Conservation (phyloP, 2,797 vertebrate species). For the Scolopax bukidnonensis region DNA sequence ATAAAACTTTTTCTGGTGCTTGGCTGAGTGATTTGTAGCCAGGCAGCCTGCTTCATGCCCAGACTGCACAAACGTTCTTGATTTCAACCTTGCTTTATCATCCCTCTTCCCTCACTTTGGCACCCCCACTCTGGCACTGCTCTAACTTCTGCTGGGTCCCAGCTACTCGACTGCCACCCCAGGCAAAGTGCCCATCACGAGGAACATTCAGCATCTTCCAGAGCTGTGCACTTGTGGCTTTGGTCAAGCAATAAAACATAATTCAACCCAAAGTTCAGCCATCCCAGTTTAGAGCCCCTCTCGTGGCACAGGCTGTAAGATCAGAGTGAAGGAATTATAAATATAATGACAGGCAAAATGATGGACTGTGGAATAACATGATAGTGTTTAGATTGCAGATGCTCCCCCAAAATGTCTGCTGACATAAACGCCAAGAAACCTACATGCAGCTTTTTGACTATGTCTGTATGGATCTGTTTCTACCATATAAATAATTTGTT, state of each 20-base stretch:
- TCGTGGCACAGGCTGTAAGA: background rate
- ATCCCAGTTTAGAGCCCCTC: background rate
- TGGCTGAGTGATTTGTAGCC: background rate
- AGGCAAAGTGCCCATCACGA: background rate
- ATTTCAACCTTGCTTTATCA: background rate
- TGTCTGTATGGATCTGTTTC: constrained; percentile 25
- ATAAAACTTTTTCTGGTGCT: rapidly evolving
- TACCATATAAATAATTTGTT: constrained; percentile 54
- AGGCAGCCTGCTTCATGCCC: background rate
- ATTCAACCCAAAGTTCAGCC: background rate
- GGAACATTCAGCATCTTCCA: background rate
- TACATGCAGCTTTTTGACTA: constrained; percentile 15
- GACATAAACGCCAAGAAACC: constrained; percentile 17
- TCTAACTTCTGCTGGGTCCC: background rate
- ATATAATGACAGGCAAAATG: background rate
- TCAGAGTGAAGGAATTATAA: background rate
- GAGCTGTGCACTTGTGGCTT: background rate
- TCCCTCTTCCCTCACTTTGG: background rate
- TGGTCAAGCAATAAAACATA: background rate
- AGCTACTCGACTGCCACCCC: rapidly evolving
- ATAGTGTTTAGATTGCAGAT: constrained; percentile 48
- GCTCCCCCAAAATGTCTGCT: constrained; percentile 40
- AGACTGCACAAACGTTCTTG: background rate
- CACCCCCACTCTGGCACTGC: background rate
- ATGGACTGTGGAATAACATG: constrained; percentile 38